Conservation (phyloP, 2,888 invertebrate genomes). For the Eudemis profundana region DNA sequence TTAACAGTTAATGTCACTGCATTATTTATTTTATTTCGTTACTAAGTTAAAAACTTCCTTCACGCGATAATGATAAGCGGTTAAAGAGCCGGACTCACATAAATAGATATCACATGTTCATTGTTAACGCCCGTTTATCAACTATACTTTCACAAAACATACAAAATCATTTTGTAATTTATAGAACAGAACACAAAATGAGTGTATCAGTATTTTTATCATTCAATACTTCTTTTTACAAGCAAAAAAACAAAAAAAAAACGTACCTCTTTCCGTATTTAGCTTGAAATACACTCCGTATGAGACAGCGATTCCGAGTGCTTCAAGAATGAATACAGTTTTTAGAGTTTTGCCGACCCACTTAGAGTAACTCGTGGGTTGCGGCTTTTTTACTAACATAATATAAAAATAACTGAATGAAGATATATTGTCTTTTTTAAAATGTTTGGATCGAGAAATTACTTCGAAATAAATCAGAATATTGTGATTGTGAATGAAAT, state of each 20-base stretch:
- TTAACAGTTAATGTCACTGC: too few species aligned
- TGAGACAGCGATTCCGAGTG: slow-evolving; percentile 83
- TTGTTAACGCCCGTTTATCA: not conserved
- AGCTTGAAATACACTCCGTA: slow-evolving; percentile 88
- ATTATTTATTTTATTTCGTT: too few species aligned
- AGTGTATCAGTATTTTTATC: not conserved
- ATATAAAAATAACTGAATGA: slow-evolving; percentile 54
- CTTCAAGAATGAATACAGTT: slow-evolving; percentile 86
- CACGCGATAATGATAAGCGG: not conserved
- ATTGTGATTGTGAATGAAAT: slow-evolving; percentile 7
- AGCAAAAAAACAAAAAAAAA: slow-evolving; percentile 21
- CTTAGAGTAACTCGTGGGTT: slow-evolving; percentile 78
- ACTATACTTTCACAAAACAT: not conserved
- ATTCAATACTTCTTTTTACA: not conserved
- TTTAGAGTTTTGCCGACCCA: slow-evolving; percentile 83
- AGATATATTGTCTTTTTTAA: not conserved
- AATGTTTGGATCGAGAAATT: slow-evolving; percentile 22
- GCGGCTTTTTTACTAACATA: slow-evolving; percentile 89
- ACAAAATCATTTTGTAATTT: not conserved
- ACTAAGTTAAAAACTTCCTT: too few species aligned
- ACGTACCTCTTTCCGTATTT: slow-evolving; percentile 89
- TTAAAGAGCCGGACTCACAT: slow-evolving; percentile 6
- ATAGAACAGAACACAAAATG: not conserved
- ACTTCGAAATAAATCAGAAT: slow-evolving; percentile 1
- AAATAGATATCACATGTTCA: slow-evolving; percentile 18